Base-by-base conservation (phyloP, 2,888 invertebrate genomes). In the Drosophila emarginata region DNA sequence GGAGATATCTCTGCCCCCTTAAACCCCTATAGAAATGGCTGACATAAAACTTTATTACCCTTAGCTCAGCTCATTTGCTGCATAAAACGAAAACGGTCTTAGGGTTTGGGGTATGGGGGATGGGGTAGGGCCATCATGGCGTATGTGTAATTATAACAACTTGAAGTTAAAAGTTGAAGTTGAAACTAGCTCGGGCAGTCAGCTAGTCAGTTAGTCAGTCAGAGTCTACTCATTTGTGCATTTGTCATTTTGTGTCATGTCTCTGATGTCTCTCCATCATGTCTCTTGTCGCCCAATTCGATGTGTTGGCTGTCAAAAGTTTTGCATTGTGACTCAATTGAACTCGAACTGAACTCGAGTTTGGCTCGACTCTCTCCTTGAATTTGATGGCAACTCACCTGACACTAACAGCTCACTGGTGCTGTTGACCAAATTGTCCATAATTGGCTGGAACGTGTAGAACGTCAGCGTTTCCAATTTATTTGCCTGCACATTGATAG, bases 401-500 rank as follows among this genome's bases (percentile, higher is more conserved):
- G 95, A 95, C 72, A 96, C 92, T 84, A 95, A 94, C 90, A 97
- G 94, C 93, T 95, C 94, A 91, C 96, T 95, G 89, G 94, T 94
- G 81, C 92, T 93, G 87, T 95, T 95, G 92, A 95, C 95, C 91
- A 97, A 93, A 92, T 96, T 96, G 91, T 94, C 94, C 91, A 95
- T 93, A 92, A 96, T 95, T 70, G 96, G 96, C 90, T 94, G 94
- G 76, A 91, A 91, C 89, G 96, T 96, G 90, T 95, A 95, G 91
- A 94, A 94, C 85, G 95, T 95, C 91, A 97, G 93, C 62, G 95
- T 95, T 91, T 95, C 95, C 87, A 97, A 93, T 80, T 94, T 93
- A 91, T 97, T 97, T 76, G 95, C 94, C 89, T 96, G 94, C 77
- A 97, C 93, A 92, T 97, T 96, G 87, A 97, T 93, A 79, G 95